Base-by-base conservation (phyloP, 2,113 vertebrate genomes). In the Pithys albifrons region DNA sequence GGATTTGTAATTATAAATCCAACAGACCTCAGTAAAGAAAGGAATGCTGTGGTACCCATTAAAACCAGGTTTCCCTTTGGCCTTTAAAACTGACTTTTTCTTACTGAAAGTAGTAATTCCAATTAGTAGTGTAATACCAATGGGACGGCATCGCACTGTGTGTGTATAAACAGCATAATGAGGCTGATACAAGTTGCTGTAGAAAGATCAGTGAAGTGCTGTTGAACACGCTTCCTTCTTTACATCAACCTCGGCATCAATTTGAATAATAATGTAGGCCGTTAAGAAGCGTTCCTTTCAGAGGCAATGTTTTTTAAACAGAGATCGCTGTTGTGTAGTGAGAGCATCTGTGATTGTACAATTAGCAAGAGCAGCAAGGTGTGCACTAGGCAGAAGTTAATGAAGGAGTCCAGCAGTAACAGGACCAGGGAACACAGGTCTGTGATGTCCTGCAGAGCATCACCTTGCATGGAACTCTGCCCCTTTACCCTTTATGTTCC, bases 191-290 rank as follows among this genome's bases (percentile, higher is more conserved):
- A 75, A 96, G 93, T 72, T 81, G 93, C 76, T 54, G 92, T 25
- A 27, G 65, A 86, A 95, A 95, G 95, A 94, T 95, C 76, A 71
- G 92, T 96, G 93, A 96, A 96, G 95, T 93, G 96, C 93, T 96
- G 91, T 96, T 96, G 76, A 97, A 91, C 83, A 35, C 0, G 76
- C 91, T 95, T 93, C 95, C 93, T 94, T 94, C 95, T 96, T 96
- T 96, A 94, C 93, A 95, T 87, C 95, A 75, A 88, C 83, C 93
- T 94, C 83, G 54, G 93, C 96, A 95, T 86, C 95, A 92, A 94
- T 96, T 96, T 96, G 95, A 95, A 97, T 96, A 96, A 95, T 96
- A 94, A 97, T 65, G 83, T 66, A n/a, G 80, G 86, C 76, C 91
- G 93, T 96, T 77, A 64, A 86, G 79, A 91, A 93, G 95, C 8